These are phyloP conservation scores for Akabosia matsudoensis DNA, from an alignment of 1,140 invertebrate genomes.

Conservation along the genomic window DNA sequence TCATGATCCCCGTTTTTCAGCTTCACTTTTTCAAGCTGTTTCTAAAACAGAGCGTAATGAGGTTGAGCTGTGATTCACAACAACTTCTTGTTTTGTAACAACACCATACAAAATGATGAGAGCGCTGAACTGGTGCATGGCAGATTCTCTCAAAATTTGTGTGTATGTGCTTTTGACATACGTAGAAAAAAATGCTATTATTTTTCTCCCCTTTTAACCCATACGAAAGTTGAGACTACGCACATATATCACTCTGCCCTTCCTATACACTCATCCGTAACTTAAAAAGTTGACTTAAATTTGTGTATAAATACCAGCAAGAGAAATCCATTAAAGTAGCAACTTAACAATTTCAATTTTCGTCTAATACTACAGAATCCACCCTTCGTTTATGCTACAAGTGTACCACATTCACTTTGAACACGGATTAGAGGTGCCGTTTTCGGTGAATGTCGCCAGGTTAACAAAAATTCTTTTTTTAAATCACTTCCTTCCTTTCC, in stretches of 20 bases:
- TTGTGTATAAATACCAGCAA: neutral
- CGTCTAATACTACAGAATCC: neutral
- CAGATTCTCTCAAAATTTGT: neutral
- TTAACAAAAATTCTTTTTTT: too few relatives aligned
- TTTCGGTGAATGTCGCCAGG: too few relatives aligned
- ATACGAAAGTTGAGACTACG: neutral
- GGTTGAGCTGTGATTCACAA: neutral
- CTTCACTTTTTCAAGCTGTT: neutral
- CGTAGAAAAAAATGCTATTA: neutral
- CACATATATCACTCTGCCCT: neutral
- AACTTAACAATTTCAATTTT: neutral
- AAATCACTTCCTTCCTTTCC: too few relatives aligned
- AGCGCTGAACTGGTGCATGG: neutral
- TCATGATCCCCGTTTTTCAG: neutral
- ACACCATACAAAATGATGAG: neutral
- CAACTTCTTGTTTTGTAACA: neutral
- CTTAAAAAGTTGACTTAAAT: neutral
- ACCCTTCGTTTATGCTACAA: too few relatives aligned
- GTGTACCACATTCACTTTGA: too few relatives aligned
- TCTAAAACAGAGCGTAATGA: neutral
- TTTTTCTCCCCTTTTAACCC: constrained; percentile 4
- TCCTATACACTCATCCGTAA: neutral
- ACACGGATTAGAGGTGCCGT: too few relatives aligned
- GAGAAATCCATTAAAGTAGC: neutral
- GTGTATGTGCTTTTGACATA: constrained; percentile 10